A percentile compares a stretch with the other conserved stretches of the same genome.
Conservation (phyloP, 2,113 vertebrate species). For the Psilopogon haemacephalus region DNA sequence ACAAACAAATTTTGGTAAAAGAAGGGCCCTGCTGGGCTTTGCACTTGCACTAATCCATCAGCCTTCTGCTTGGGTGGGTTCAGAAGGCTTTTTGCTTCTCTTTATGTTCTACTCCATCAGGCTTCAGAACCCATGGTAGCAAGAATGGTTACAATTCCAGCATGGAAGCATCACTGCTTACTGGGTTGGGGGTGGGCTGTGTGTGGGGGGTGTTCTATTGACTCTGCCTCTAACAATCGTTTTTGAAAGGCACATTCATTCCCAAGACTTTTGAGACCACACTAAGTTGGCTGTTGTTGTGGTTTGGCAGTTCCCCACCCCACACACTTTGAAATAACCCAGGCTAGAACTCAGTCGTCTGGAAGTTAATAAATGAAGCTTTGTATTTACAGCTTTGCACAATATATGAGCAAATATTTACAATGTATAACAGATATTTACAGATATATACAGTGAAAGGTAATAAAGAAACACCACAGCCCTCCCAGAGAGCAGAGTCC, state of each 20-base stretch:
- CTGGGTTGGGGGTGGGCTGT: neutral
- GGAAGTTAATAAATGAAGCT: no score
- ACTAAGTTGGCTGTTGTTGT: neutral
- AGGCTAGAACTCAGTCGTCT: no score
- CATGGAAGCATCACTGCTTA: neutral
- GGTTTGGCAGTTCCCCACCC: no score
- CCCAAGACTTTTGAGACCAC: neutral
- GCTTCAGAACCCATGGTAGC: neutral
- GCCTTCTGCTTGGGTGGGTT: neutral
- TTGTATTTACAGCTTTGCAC: no score
- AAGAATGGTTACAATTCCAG: neutral
- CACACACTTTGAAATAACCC: no score
- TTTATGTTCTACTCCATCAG: neutral
- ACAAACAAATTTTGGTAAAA: neutral
- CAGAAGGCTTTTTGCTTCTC: neutral
- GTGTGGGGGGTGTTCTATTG: neutral
- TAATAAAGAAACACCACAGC: no score
- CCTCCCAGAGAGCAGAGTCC: no score
- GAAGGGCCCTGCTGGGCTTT: rapidly evolving
- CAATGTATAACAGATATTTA: no score
- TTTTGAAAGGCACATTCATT: neutral
- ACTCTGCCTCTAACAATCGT: neutral
- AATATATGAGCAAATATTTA: no score
- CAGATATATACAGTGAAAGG: no score
- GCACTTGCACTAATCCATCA: neutral